Percentiles rank a stretch among this genome's conserved stretches.
phyloP scores from a whole-genome alignment of 1,140 invertebrate species.

The Drosophila tsacasi region DNA sequence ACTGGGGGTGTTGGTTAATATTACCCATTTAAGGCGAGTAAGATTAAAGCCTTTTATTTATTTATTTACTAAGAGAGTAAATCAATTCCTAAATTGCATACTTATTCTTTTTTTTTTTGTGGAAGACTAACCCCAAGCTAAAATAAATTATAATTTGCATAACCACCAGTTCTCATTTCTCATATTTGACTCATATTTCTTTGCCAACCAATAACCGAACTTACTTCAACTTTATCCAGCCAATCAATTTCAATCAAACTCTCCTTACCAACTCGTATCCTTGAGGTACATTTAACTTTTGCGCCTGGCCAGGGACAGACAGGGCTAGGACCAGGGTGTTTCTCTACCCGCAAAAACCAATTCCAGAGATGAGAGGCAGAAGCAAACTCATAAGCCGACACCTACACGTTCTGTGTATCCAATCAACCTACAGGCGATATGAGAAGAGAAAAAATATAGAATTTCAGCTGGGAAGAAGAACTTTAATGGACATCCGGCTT shows the following conservation, averaged over 20 bases:
- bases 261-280: conserved; percentile 25
- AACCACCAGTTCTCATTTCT: neutral
- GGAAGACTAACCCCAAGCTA: neutral
- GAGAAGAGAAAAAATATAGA: conserved; percentile 28
- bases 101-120: neutral
- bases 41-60: neutral
- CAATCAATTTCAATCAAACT: conserved; percentile 54
- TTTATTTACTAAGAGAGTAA: neutral
- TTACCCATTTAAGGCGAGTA: too few relatives aligned
- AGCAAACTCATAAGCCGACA: conserved; percentile 52
- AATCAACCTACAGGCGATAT: conserved; percentile 62
- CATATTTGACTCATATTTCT: conserved; percentile 11
- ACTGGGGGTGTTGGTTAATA: neutral
- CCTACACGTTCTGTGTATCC: conserved; percentile 9
- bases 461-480: conserved; percentile 40
- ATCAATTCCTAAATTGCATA: too few relatives aligned
- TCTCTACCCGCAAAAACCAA: conserved; percentile 25
- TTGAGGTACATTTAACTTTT: conserved; percentile 22
- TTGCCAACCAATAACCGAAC: neutral
- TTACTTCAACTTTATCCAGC: conserved; percentile 21
- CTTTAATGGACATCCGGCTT: conserved; percentile 74
- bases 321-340: neutral
- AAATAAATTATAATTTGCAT: conserved; percentile 4
- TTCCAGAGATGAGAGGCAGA: conserved; percentile 31
- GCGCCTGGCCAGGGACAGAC: neutral